These are phyloP conservation scores for Heliconius ethilla DNA, from an alignment of 2,888 invertebrate species.

Conservation along the genomic window DNA sequence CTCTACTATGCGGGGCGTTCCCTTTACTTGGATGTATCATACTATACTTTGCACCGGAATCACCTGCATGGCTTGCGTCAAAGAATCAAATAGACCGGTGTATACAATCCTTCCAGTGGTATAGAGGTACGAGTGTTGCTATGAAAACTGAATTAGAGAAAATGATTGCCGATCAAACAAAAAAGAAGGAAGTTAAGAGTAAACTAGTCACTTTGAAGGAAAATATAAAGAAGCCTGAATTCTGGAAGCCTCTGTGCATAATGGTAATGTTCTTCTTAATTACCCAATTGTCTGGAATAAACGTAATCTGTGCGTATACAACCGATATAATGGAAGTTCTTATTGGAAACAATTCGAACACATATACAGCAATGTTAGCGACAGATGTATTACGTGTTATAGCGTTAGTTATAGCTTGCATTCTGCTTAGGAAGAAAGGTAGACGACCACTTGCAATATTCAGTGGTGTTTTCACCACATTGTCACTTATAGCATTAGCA, in stretches of 20 bases:
- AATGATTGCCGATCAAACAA: conserved; percentile 71
- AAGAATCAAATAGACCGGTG: conserved; percentile 83
- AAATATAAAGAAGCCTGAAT: conserved; percentile 79
- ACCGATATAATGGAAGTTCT: conserved; percentile 84
- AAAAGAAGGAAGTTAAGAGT: conserved; percentile 59
- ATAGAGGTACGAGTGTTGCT: conserved; percentile 78
- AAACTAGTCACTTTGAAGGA: conserved; percentile 63
- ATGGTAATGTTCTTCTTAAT: conserved; percentile 85
- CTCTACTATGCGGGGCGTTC: conserved; percentile 79
- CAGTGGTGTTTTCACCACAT: conserved; percentile 83
- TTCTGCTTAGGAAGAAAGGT: conserved; percentile 82
- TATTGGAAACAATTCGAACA: conserved; percentile 76
- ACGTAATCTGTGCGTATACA: conserved; percentile 87
- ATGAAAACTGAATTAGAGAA: conserved; percentile 77
- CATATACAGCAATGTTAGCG: conserved; percentile 84
- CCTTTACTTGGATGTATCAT: conserved; percentile 79
- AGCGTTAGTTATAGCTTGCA: conserved; percentile 83
- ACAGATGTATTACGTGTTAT: conserved; percentile 84
- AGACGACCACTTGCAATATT: conserved; percentile 84
- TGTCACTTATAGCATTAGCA: conserved; percentile 81
- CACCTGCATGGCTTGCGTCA: conserved; percentile 86
- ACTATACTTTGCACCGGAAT: conserved; percentile 84
- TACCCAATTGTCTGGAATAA: conserved; percentile 86
- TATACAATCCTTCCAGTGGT: conserved; percentile 82
- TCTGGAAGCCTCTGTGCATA: conserved; percentile 83